Percentiles rank a stretch among this genome's conserved stretches.
Conservation (phyloP, 2,888 invertebrate genomes). For the Chydorus sphaericus region DNA sequence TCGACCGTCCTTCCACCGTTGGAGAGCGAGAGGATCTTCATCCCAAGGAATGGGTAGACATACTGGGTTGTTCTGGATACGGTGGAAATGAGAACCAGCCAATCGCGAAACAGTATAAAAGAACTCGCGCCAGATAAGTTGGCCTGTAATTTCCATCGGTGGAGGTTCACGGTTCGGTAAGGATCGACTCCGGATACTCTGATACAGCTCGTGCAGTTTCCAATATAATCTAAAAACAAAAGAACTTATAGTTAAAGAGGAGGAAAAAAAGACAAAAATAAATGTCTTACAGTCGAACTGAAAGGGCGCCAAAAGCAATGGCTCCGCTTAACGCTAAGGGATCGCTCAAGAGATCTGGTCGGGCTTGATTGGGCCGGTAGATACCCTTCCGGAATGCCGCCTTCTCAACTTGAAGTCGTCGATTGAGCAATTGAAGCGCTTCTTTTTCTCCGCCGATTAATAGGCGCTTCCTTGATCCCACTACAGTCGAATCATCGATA, state of each 20-base stretch:
- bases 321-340: conserved; percentile 55
- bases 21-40: conserved; percentile 27
- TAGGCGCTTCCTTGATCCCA: conserved; percentile 21
- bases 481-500: conserved; percentile 19
- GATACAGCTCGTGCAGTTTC: conserved; percentile 48
- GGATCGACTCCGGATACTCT: conserved; percentile 36
- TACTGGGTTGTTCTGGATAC: conserved; percentile 52
- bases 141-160: conserved; percentile 36
- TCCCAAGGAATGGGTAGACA: conserved; percentile 56
- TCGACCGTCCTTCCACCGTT: conserved; percentile 42
- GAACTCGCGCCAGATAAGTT: conserved; percentile 59
- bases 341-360: conserved; percentile 48
- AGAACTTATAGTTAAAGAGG: too few relatives aligned
- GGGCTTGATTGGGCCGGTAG: conserved; percentile 51
- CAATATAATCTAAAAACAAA: conserved; percentile 43
- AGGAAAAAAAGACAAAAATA: not conserved
- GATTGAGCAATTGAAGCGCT: conserved; percentile 41
- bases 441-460: conserved; percentile 47
- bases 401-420: conserved; percentile 36
- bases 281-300: conserved; percentile 40
- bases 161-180: conserved; percentile 37
- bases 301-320: conserved; percentile 53
- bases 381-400: conserved; percentile 36
- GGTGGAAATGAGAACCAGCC: conserved; percentile 51
- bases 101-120: conserved; percentile 64